Evolutionary conservation across 2,113 vertebrate genomes (phyloP), one percentile per base, ranked within the genome.

Genomic region (Nettapus auritus): DNA sequence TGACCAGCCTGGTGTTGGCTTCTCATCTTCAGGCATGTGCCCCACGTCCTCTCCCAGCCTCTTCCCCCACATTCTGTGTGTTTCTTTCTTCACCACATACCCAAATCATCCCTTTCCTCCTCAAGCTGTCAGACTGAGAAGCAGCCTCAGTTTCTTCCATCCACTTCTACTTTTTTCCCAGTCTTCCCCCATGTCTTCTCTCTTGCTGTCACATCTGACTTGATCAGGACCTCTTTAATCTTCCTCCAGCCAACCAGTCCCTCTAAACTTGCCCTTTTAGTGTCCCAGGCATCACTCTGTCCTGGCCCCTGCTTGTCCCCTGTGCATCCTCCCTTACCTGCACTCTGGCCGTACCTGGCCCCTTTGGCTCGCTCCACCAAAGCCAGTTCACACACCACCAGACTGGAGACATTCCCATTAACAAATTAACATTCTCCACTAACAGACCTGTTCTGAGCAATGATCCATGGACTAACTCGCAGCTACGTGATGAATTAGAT

Each of bases 61-160:
- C 53, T 52, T 68, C 7, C 33, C n/a, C 36, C 5, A 0, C 29
- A 82, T 3, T 59, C 66, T 6, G 0, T 21, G 33, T 5, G 2
- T 40, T 74, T 67, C 50, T 74, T 29, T 7, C 70, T 48, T 62
- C 63, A 8, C 36, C 36, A 28, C 28, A 11, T 5, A 36, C 29
- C n/a, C 48, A 73, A 79, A 67, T 5, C 31, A 42, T 28, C 14
- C 13, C 36, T 50, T 80, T 87, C 44, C 44, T 79, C 67, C 82
- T 62, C 36, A 53, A 69, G 29, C 15, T 50, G 13, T 62, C 67
- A 84, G 38, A 11, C 29, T 89, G 40, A 34, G 40, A 56, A 62
- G 36, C 50, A 55, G 4, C 62, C 42, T 53, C 3, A 2, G 3
- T 34, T 48, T 29, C 56, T 38, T 76, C 70, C 6, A 3, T 5